Conservation (phyloP, 2,113 vertebrate genomes). For the Blennius ocellaris region DNA sequence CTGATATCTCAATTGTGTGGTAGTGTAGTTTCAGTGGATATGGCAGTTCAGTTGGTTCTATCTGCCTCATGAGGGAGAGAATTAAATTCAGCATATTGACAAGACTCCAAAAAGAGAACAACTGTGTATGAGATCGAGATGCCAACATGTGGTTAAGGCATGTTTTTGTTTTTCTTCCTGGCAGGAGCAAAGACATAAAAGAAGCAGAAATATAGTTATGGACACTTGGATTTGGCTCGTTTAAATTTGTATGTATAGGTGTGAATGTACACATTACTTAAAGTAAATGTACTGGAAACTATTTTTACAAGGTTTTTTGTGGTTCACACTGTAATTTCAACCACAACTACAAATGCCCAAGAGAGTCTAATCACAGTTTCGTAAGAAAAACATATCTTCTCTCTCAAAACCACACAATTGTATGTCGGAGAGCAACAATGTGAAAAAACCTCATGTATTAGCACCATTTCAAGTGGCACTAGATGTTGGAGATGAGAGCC, state of each 20-base stretch:
- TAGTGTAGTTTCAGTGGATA: not conserved
- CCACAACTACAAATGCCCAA: not conserved
- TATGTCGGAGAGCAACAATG: not conserved
- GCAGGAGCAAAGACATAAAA: no score
- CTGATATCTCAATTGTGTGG: not conserved
- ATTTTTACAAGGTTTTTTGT: not conserved
- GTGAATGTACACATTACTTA: not conserved
- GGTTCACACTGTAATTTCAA: not conserved
- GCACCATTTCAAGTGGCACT: not conserved
- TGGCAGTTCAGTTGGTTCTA: not conserved
- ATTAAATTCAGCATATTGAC: not conserved
- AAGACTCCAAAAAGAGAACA: not conserved
- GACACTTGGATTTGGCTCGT: no score
- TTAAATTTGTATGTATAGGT: no score
- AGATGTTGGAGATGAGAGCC: not conserved
- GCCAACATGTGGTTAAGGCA: not conserved
- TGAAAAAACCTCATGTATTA: not conserved
- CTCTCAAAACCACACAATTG: not conserved
- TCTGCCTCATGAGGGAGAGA: constrained; percentile 15
- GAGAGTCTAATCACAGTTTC: not conserved
- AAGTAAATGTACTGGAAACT: not conserved
- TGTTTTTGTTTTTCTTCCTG: no score
- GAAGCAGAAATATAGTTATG: no score
- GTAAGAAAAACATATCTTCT: not conserved
- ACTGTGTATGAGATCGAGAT: not conserved